Base-by-base conservation (phyloP, 2,888 invertebrate species). In the Noctua comes region DNA sequence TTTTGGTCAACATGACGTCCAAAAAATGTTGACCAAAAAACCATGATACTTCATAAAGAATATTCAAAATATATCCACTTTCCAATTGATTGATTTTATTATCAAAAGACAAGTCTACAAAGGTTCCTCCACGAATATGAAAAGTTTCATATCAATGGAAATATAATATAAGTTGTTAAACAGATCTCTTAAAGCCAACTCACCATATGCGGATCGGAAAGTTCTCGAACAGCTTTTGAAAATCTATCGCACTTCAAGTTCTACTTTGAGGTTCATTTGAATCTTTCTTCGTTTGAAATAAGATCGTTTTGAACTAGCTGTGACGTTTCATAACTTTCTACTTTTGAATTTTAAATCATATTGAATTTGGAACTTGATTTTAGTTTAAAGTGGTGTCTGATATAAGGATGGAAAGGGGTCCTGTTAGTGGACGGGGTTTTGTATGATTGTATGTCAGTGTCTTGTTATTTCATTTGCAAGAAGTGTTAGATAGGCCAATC, bases 221-320 rank as follows among this genome's bases (percentile, higher is more conserved):
- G 89, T 85, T 90, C 87, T 73, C 73, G 68, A 91, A 90, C 81
- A 83, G 86, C 89, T 90, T 91, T 88, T 84, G 87, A 88, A 88
- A 87, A 88, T 86, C 88, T 79, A 86, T 88, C 88, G 77, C 83
- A 86, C 87, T 85, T 85, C 75, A 71, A 88, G 68, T 62, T 68
- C 24, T 48, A 82, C 76, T 86, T 76, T 82, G 77, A 86, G 74
- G 80, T 86, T 85, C 86, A 83, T 90, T 85, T 80, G 78, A 86
- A 86, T 88, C 82, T 78, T 77, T 74, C 80, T 79, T 72, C 73
- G 68, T 87, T 87, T 83, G 65, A 88, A 86, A 88, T 83, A 82
- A 79, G 77, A 86, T 75, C 86, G 73, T 80, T 88, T 83, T 86
- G 85, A 87, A 87, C 85, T 59, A 82, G 69, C 76, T 66, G 68